Evolutionary conservation across 2,888 invertebrate species (phyloP), one percentile per base, ranked within the genome.

Genomic region (Pollenia amentaria): DNA sequence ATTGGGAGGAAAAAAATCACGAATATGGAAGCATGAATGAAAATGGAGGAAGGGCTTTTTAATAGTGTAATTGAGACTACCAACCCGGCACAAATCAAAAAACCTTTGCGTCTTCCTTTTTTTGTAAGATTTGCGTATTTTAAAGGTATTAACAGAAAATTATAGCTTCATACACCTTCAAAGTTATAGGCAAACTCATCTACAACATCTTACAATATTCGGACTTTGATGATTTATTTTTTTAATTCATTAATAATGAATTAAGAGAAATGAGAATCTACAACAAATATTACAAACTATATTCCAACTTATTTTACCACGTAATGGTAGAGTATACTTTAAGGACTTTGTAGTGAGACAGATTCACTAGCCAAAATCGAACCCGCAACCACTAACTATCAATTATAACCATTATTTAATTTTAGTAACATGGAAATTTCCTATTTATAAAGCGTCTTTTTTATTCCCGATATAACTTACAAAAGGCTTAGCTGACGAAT

Each of bases 11-110:
- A 51, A 44, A 72, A 48, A 69, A 16, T 62, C 51, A 69, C 76
- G 62, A 60, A 69, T 60, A 65, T 83, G 80, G 69, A 85, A 87
- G 76, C 80, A 85, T 87, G 87, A 87, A 87, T 87, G 85, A 87
- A 87, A 87, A 77, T 85, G 82, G 82, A 38, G 81, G 75, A 46
- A 80, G 40, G 69, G 69, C 77, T 85, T 83, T 85, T 80, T 44
- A 48, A 60, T 81, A 46, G 57, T 60, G 51, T 60, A 67, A 67
- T 18, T 44, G 62, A 62, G 62, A 29, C 72, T 55, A 72, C 44
- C 29, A 72, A 64, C 46, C 64, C 46, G 38, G 38, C n/a, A 62
- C 16, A 14, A 21, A 21, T 53, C 11, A 53, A 10, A 57, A 67
- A 67, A 12, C 55, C 14, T 62, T 42, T 48, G 21, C 48, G 1